phyloP scores from a whole-genome alignment of 2,113 vertebrate species.

The Tichodroma muraria region DNA sequence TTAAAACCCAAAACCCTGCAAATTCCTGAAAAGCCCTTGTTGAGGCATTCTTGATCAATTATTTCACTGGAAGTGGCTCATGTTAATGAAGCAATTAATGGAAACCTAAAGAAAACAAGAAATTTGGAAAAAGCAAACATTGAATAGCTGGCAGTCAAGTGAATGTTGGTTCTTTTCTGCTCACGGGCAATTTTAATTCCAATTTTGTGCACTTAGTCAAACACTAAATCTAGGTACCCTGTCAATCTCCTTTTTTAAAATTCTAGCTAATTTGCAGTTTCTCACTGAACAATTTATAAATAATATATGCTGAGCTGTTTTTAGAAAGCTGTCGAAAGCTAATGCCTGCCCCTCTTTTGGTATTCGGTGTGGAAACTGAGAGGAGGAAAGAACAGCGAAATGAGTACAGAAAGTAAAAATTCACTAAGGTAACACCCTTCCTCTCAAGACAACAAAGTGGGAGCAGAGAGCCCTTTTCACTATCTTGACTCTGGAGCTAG shows the following conservation, averaged over 20 bases:
- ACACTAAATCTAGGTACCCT: not conserved
- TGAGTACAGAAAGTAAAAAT: not conserved
- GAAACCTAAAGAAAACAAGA: conserved; percentile 11
- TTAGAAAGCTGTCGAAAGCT: not conserved
- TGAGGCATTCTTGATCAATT: not conserved
- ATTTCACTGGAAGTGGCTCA: not conserved
- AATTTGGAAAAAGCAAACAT: not conserved
- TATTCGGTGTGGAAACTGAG: not conserved
- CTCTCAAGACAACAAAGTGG: not conserved
- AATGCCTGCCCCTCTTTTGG: not conserved
- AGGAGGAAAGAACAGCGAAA: not conserved
- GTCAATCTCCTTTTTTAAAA: not conserved
- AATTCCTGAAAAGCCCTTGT: not conserved
- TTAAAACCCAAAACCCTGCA: not conserved
- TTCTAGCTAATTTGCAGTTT: not conserved
- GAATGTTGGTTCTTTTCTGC: not conserved
- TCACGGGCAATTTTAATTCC: not conserved
- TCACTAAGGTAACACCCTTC: not conserved
- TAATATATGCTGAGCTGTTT: not conserved
- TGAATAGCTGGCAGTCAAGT: not conserved
- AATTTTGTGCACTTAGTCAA: not conserved
- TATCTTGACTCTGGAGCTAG: not conserved
- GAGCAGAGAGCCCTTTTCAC: not conserved
- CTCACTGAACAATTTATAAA: not conserved
- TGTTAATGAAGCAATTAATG: conserved; percentile 21